phyloP scores from a whole-genome alignment of 2,113 vertebrate genomes.

The Zosterops hypoxanthus region DNA sequence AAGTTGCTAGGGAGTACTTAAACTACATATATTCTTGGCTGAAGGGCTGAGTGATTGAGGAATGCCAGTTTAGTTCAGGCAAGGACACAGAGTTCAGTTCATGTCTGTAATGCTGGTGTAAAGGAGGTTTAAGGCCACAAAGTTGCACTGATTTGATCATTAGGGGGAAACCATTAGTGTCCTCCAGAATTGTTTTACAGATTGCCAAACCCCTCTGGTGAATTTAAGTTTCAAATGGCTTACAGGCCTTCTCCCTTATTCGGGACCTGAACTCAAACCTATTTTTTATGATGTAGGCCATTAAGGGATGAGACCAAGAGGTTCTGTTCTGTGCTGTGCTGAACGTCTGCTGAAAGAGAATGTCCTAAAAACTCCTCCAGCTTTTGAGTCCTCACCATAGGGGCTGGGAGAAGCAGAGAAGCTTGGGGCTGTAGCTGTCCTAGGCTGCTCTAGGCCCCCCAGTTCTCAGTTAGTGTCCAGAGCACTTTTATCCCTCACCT shows the following conservation, averaged over 20 bases:
- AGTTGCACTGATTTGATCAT: neutral
- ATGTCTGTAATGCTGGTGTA: neutral
- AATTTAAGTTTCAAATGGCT: neutral
- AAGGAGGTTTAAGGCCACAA: neutral
- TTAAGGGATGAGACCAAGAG: neutral
- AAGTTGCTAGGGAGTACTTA: neutral
- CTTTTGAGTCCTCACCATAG: neutral
- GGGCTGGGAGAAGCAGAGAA: neutral
- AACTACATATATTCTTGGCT: neutral
- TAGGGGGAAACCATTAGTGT: neutral
- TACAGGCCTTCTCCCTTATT: neutral
- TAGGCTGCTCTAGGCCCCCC: neutral
- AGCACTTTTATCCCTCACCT: neutral
- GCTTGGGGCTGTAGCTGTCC: neutral
- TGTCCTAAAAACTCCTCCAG: neutral
- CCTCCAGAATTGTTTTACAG: neutral
- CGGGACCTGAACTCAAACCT: neutral
- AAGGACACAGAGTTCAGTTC: neutral
- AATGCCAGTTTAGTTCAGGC: neutral
- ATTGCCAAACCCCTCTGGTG: neutral
- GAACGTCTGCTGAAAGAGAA: neutral
- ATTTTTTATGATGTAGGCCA: neutral
- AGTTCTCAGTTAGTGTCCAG: neutral
- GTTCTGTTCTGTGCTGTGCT: neutral
- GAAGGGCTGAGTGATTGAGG: neutral